Percentiles rank a stretch among this genome's conserved stretches.
Evolutionary conservation across 2,113 vertebrate species (phyloP).

Genomic region (Pandion haliaetus): DNA sequence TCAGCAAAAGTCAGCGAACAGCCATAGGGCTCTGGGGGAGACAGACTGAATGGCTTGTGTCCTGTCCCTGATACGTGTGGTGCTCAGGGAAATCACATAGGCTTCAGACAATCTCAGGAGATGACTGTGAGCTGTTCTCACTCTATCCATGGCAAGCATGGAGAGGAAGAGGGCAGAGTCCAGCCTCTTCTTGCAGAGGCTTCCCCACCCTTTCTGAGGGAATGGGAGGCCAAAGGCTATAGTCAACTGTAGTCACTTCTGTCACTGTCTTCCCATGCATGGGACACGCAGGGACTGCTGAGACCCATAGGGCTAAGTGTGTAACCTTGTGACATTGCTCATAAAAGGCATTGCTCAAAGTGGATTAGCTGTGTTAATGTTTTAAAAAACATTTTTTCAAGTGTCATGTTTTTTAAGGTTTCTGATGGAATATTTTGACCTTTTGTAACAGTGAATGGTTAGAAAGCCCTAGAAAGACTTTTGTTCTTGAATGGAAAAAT

Average conservation of each 20-base stretch:
- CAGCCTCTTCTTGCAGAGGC: not conserved
- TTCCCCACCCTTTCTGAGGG: not conserved
- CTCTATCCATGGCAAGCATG: not conserved
- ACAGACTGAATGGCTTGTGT: not conserved
- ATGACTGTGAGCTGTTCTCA: not conserved
- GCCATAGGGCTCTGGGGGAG: not conserved
- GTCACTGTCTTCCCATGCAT: not conserved
- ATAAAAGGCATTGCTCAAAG: not conserved
- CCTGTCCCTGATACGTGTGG: not conserved
- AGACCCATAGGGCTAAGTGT: not conserved
- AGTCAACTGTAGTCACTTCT: not conserved
- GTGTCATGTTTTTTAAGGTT: not conserved
- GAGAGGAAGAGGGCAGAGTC: not conserved
- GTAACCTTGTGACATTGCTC: not conserved
- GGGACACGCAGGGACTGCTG: not conserved
- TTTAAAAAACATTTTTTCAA: not conserved
- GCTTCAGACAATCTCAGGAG: not conserved
- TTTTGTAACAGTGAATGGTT: conserved; percentile 1
- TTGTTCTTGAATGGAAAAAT: conserved; percentile 63
- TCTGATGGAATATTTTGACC: conserved; percentile 37
- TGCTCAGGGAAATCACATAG: not conserved
- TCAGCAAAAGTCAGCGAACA: not conserved
- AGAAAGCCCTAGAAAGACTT: conserved; percentile 15
- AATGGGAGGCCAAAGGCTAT: not conserved
- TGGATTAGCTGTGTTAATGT: not conserved